Base-by-base conservation (phyloP, 2,797 vertebrate species). In the Choloepus didactylus region DNA sequence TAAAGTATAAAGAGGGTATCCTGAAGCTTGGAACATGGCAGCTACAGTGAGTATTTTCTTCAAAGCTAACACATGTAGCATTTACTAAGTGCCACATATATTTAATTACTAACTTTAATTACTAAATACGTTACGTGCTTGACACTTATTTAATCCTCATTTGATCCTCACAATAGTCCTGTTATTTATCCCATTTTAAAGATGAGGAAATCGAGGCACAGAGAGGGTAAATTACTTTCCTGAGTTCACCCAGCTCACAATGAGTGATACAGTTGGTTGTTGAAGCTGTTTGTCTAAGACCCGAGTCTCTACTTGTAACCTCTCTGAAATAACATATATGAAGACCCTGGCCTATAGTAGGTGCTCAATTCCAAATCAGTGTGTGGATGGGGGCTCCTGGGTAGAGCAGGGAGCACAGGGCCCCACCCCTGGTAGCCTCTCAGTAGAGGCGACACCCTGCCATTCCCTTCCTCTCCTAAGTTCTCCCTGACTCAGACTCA, bases 341-440 rank as follows among this genome's bases (percentile, higher is more conserved):
- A 67, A 87, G 54, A 70, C 25, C 4, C 15, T 18, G 51, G 12
- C 3, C 9, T 6, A 1, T 1, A 19, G 1, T 6, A 67, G 29
- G 60, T 2, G 11, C 19, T 89, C 60, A 27, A 2, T 31, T 69
- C 38, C 35, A 66, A 83, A 77, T 4, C 25, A 84, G 76, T 3
- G 60, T 83, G 60, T 35, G 51, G 25, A 44, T 29, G 46, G 25
- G 75, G 44, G 9, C 21, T 49, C 0, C 25, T 5, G 29, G 19
- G 35, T 6, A 11, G 51, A 79, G 35, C 29, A 31, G 1, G 16
- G 69, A 19, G n/a, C 0, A 0, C 29, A 59, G 54, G 35, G 21
- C 14, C 38, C 16, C 1, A 1, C 5, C 23, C 18, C 41, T 21
- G 10, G 38, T 25, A 44, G 41, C 49, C 62, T 87, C 51, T n/a